These are phyloP conservation scores for Nebria ingens DNA, from an alignment of 1,140 invertebrate genomes.

Conservation along the genomic window DNA sequence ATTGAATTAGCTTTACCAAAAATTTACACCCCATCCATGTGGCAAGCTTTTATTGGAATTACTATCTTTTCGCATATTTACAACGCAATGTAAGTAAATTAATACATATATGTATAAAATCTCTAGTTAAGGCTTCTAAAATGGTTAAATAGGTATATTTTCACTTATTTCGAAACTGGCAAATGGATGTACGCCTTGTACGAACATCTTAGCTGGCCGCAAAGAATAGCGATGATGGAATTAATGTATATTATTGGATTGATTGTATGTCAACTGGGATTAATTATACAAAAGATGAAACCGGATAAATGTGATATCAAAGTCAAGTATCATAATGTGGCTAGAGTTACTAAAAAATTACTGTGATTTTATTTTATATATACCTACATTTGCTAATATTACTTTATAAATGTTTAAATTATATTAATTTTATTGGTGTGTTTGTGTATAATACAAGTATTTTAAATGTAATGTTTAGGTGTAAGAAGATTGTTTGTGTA, in stretches of 20 bases:
- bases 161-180: not conserved
- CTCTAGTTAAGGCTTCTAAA: not conserved
- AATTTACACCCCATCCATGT: not conserved
- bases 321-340: not conserved
- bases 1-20: not conserved
- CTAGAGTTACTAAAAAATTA: not conserved
- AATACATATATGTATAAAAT: not conserved
- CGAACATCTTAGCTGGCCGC: not conserved
- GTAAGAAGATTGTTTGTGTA: too few species aligned
- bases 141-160: not conserved
- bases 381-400: too few species aligned
- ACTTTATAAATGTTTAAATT: too few species aligned
- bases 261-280: not conserved
- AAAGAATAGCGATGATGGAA: not conserved
- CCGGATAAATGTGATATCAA: not conserved
- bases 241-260: not conserved
- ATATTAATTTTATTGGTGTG: too few species aligned
- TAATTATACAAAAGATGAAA: not conserved
- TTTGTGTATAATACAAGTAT: too few species aligned
- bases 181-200: not conserved
- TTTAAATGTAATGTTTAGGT: too few species aligned
- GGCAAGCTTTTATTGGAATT: not conserved
- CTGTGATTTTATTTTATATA: not conserved
- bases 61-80: not conserved
- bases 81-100: not conserved